A percentile compares a stretch with the other conserved stretches of the same genome.
Evolutionary conservation across 2,888 invertebrate genomes (phyloP).

Genomic region (Malachius bipustulatus): DNA sequence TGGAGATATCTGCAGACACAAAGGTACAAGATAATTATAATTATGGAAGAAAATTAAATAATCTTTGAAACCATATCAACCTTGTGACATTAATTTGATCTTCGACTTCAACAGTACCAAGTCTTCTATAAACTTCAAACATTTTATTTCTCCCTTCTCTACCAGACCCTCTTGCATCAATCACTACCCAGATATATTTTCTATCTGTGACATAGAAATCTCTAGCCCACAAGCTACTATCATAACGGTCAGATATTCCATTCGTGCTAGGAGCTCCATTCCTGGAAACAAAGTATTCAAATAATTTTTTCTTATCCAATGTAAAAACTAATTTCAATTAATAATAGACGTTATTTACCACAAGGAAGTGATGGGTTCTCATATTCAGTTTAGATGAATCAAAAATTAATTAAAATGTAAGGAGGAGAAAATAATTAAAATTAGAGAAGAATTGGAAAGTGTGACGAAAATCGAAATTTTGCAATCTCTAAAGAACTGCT

Average conservation of each 20-base stretch:
- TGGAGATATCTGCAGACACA: slow-evolving; percentile 46
- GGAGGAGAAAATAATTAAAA: too few species aligned
- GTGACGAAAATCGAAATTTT: too few species aligned
- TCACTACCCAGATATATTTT: slow-evolving; percentile 63
- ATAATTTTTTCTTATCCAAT: too few species aligned
- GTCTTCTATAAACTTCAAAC: slow-evolving; percentile 61
- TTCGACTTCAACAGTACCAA: slow-evolving; percentile 77
- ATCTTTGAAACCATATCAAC: too few species aligned
- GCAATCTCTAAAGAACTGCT: too few species aligned
- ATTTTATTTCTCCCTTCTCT: slow-evolving; percentile 67
- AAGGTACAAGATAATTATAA: too few species aligned
- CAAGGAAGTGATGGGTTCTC: too few species aligned
- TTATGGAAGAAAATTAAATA: slow-evolving; percentile 21
- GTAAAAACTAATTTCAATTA: too few species aligned
- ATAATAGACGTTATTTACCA: too few species aligned
- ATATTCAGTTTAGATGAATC: too few species aligned
- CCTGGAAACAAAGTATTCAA: neutral
- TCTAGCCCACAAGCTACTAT: slow-evolving; percentile 48
- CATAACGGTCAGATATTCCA: slow-evolving; percentile 57
- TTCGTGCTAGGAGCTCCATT: slow-evolving; percentile 77
- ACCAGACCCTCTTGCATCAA: slow-evolving; percentile 78
- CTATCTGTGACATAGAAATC: slow-evolving; percentile 62
- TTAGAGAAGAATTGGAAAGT: too few species aligned
- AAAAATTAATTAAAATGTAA: too few species aligned
- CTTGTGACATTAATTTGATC: slow-evolving; percentile 65